Percentiles rank a stretch among this genome's conserved stretches.
These are phyloP conservation scores for Lasioglossum albipes DNA, from an alignment of 1,140 invertebrate species.

Conservation along the genomic window DNA sequence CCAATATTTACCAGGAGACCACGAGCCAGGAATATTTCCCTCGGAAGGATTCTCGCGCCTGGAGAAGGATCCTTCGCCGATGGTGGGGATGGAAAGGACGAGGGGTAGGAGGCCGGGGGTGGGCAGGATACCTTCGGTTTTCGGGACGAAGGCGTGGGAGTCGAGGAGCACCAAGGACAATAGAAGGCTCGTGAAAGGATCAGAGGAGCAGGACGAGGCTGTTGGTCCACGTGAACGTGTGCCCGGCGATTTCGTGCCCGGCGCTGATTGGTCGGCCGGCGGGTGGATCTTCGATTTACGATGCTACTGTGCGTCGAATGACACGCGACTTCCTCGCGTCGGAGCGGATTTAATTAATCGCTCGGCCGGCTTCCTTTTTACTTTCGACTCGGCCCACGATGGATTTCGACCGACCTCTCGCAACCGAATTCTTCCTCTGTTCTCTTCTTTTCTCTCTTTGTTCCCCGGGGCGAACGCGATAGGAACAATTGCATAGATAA, in stretches of 20 bases:
- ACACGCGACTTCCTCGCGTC: constrained; percentile 53
- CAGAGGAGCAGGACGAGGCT: constrained; percentile 73
- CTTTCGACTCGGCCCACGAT: no score
- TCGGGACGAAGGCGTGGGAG: constrained; percentile 60
- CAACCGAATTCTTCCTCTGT: no score
- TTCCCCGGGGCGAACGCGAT: no score
- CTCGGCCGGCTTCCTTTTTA: background rate
- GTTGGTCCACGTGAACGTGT: constrained; percentile 49
- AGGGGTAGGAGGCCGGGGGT: constrained; percentile 1
- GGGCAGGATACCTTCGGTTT: constrained; percentile 33
- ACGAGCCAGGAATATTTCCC: constrained; percentile 60
- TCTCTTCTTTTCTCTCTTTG: no score
- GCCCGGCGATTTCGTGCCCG: constrained; percentile 36
- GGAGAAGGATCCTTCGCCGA: constrained; percentile 8
- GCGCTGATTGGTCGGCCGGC: constrained; percentile 54
- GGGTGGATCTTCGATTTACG: constrained; percentile 62
- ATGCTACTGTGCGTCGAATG: constrained; percentile 54
- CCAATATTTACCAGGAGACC: constrained; percentile 76
- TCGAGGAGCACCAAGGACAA: constrained; percentile 72
- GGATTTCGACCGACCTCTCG: no score
- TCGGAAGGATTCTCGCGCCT: constrained; percentile 2
- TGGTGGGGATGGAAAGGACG: constrained; percentile 6
- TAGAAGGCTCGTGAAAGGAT: constrained; percentile 71
- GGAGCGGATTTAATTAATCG: constrained; percentile 44
- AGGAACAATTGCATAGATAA: no score